Evolutionary conservation across 2,113 vertebrate species (phyloP), one percentile per base, ranked within the genome.

Genomic region (Scomber colias): DNA sequence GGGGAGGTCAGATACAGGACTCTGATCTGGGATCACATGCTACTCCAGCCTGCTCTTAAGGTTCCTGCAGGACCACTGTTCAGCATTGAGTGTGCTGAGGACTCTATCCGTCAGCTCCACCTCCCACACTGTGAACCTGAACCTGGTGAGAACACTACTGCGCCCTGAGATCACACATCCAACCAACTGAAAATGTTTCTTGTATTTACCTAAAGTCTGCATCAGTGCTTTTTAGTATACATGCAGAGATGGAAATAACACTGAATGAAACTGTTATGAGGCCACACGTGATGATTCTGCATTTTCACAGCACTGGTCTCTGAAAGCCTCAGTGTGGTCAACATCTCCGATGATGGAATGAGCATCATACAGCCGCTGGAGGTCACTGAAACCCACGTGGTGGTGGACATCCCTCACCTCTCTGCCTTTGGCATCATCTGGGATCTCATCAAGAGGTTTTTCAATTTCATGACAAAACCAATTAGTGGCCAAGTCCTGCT

Each of bases 111-210:
- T 56, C 40, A 61, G 64, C 68, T 90, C 16, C 75, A 86, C 17
- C n/a, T 90, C 48, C 86, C 83, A 45, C 86, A 88, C 81, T 86
- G 89, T 66, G 86, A 80, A 35, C 65, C 83, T 6, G 11, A 48
- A 14, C 54, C 67, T 49, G 86, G 86, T 88, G 67, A 66, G 76
- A 74, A 53, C 16, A 46, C 11, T 40, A 40, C 6, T 9, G 35
- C 35, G 8, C 35, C 35, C 31, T 35, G 31, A 6, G 31, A 35
- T 9, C 35, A 35, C 35, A 35, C 35, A 35, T 35, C 9, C 6
- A 35, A 35, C 35, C 35, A 35, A 35, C 35, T 8, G 35, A 40
- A 40, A 40, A 40, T 40, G 9, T 40, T 35, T 40, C 35, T 40
- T 40, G 7, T 40, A 40, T 40, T 7, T 40, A 9, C 35, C 35